A percentile compares a stretch with the other conserved stretches of the same genome.
phyloP scores from a whole-genome alignment of 2,113 vertebrate genomes.

The Onychostoma macrolepis region DNA sequence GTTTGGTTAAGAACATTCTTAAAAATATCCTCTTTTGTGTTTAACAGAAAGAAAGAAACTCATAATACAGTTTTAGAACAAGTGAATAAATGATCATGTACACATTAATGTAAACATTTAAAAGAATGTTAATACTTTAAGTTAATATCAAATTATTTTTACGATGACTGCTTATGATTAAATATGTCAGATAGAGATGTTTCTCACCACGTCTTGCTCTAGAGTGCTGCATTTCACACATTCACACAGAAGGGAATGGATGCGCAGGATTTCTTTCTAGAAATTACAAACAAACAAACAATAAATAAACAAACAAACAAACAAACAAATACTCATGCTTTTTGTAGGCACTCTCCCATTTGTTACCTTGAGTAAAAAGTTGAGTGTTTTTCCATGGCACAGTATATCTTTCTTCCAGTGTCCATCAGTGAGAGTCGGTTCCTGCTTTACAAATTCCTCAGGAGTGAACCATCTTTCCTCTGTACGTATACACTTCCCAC shows the following conservation, averaged over 20 bases:
- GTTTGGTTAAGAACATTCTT: no score
- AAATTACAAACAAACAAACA: slow-evolving; percentile 42
- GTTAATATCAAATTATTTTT: background rate
- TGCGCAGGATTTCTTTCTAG: slow-evolving; percentile 49
- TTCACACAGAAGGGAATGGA: slow-evolving; percentile 56
- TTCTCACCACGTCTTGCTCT: slow-evolving; percentile 53
- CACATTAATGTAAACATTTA: background rate
- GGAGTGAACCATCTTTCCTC: slow-evolving; percentile 72
- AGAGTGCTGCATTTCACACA: slow-evolving; percentile 56
- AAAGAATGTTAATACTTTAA: background rate
- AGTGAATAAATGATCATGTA: no score
- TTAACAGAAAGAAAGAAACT: no score
- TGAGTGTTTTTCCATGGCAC: slow-evolving; percentile 63
- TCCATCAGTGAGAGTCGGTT: background rate
- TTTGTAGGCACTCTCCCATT: background rate
- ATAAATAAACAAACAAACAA: background rate
- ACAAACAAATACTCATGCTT: background rate
- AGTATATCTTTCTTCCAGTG: slow-evolving; percentile 69
- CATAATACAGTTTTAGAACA: no score
- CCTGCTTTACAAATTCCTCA: slow-evolving; percentile 59
- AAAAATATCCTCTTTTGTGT: no score
- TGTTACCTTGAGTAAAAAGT: slow-evolving; percentile 63
- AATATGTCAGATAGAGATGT: background rate
- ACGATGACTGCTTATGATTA: background rate
- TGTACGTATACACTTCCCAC: slow-evolving; percentile 71